A percentile compares a stretch with the other conserved stretches of the same genome.
phyloP scores from a whole-genome alignment of 2,797 vertebrate genomes.

The Cetoscarus ocellatus region DNA sequence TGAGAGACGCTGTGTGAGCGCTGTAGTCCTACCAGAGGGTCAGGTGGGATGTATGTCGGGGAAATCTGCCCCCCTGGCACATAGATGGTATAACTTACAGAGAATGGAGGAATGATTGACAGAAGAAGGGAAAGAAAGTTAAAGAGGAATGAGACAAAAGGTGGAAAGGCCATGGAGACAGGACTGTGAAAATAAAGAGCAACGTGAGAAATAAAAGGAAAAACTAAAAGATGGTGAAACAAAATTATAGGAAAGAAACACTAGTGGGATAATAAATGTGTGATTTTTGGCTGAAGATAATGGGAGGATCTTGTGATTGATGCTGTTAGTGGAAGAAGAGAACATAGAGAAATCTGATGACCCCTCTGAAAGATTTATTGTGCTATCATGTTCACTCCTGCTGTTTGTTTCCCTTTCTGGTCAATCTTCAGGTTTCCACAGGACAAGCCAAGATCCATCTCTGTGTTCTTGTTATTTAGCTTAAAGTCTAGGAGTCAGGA shows the following conservation, averaged over 20 bases:
- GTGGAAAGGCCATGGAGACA: not conserved
- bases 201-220: not conserved
- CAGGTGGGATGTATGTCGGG: slow-evolving; percentile 7
- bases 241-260: not conserved
- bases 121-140: not conserved
- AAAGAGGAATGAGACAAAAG: not conserved
- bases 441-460: too few species aligned
- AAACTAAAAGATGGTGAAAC: not conserved
- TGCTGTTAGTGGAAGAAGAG: slow-evolving; percentile 4
- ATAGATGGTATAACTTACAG: slow-evolving; percentile 18
- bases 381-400: not conserved
- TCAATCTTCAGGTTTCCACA: too few species aligned
- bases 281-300: slow-evolving; percentile 1
- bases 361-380: slow-evolving; percentile 45
- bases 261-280: not conserved
- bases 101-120: slow-evolving; percentile 1
- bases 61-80: slow-evolving; percentile 7
- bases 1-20: slow-evolving; percentile 22
- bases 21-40: slow-evolving; percentile 13
- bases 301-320: slow-evolving; percentile 17
- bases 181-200: not conserved
- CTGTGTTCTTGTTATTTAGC: too few species aligned
- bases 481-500: too few species aligned
- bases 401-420: slow-evolving; percentile 24
- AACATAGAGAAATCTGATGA: slow-evolving; percentile 48